These are phyloP conservation scores for Rafetus swinhoei DNA, from an alignment of 2,113 vertebrate species.

Conservation along the genomic window DNA sequence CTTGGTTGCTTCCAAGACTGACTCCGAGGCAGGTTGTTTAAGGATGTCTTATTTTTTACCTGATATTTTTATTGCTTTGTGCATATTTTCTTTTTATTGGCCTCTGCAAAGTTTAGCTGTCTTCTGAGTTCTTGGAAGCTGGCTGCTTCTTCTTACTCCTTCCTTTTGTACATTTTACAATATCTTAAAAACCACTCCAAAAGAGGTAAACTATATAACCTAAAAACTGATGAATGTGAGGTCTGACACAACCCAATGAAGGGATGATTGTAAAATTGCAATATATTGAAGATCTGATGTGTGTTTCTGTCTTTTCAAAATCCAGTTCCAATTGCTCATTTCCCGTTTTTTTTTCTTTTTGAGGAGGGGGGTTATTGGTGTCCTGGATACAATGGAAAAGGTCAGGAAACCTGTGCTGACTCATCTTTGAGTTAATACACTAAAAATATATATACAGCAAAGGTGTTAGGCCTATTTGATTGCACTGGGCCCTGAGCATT, in stretches of 20 bases:
- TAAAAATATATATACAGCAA: slow-evolving; percentile 16
- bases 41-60: slow-evolving; percentile 75
- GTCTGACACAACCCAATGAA: background rate
- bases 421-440: slow-evolving; percentile 14
- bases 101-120: slow-evolving; percentile 62
- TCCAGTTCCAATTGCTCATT: slow-evolving; percentile 18
- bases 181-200: slow-evolving; percentile 66
- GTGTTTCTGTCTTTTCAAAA: slow-evolving; percentile 22
- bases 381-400: background rate
- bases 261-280: background rate
- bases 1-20: slow-evolving; percentile 75
- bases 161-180: slow-evolving; percentile 66
- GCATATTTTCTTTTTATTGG: slow-evolving; percentile 65
- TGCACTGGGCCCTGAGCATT: background rate
- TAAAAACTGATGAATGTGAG: slow-evolving; percentile 47
- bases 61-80: slow-evolving; percentile 65
- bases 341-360: background rate
- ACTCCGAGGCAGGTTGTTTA: slow-evolving; percentile 77
- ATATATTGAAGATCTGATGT: slow-evolving; percentile 1
- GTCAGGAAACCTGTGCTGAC: slow-evolving; percentile 10
- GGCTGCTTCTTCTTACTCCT: slow-evolving; percentile 33
- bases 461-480: background rate
- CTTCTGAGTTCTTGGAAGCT: slow-evolving; percentile 71
- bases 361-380: background rate
- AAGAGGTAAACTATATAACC: slow-evolving; percentile 34